Evolutionary conservation across 2,113 vertebrate species (phyloP).

Genomic region (Hiodon alosoides): DNA sequence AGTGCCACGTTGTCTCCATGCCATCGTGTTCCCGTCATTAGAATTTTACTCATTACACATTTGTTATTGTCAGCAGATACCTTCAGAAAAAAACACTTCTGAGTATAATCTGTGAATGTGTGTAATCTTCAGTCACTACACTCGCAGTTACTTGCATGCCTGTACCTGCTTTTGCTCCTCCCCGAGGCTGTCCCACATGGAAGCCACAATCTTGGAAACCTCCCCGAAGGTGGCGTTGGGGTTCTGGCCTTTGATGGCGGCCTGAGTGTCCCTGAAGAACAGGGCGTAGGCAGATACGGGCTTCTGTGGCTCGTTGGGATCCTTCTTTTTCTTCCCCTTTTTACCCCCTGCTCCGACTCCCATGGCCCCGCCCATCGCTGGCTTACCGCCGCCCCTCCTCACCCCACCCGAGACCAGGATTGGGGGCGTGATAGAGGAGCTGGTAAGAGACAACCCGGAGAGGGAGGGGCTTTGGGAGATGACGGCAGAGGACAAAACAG

Average conservation of each 20-base stretch:
- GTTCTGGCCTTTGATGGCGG: constrained; percentile 88
- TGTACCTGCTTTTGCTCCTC: constrained; percentile 87
- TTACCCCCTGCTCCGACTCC: constrained; percentile 39
- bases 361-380: neutral
- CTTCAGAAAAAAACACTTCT: neutral
- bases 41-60: neutral
- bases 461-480: constrained; percentile 55
- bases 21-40: neutral
- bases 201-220: constrained; percentile 87
- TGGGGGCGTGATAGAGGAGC: constrained; percentile 28
- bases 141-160: neutral
- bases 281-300: constrained; percentile 84
- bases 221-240: constrained; percentile 85
- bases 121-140: neutral
- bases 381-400: constrained; percentile 47
- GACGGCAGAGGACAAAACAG: constrained; percentile 53
- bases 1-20: neutral
- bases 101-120: neutral
- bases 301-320: constrained; percentile 83
- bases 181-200: constrained; percentile 91
- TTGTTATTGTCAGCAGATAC: neutral
- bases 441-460: constrained; percentile 35
- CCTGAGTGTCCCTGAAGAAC: constrained; percentile 87
- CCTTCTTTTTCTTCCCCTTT: constrained; percentile 74
- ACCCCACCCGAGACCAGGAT: constrained; percentile 47